Conservation (phyloP, 2,888 invertebrate genomes). For the Drosophila atripex region DNA sequence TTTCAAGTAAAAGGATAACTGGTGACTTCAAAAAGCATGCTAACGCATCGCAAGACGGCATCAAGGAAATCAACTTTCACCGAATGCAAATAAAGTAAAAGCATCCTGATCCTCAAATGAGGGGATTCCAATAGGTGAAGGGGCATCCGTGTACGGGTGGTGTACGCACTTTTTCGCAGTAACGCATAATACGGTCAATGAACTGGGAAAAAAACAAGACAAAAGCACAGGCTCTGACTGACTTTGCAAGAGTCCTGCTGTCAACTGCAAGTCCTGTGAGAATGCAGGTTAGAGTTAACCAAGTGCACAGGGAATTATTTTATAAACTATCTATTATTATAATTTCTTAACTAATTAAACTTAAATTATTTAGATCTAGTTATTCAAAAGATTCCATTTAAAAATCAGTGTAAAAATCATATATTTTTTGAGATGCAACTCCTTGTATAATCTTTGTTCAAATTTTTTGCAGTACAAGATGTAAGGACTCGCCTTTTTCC, state of each 20-base stretch:
- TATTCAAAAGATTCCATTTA: too few relatives aligned
- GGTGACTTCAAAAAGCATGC: slow-evolving; percentile 54
- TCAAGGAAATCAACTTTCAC: slow-evolving; percentile 57
- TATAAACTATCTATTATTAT: too few relatives aligned
- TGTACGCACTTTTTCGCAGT: slow-evolving; percentile 43
- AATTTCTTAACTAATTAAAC: too few relatives aligned
- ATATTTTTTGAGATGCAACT: too few relatives aligned
- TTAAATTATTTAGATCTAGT: too few relatives aligned
- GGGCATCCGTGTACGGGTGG: slow-evolving; percentile 3
- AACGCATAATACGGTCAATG: slow-evolving; percentile 75
- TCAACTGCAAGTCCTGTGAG: slow-evolving; percentile 28
- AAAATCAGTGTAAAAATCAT: too few relatives aligned
- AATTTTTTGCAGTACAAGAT: not conserved
- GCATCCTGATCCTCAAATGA: slow-evolving; percentile 35
- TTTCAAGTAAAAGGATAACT: slow-evolving; percentile 39
- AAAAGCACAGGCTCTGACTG: slow-evolving; percentile 37
- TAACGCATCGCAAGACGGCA: slow-evolving; percentile 26
- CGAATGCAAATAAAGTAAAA: slow-evolving; percentile 69
- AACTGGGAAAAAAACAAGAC: slow-evolving; percentile 60
- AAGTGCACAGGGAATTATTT: slow-evolving; percentile 2
- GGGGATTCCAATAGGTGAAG: slow-evolving; percentile 5
- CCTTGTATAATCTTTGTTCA: too few relatives aligned
- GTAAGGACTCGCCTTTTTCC: slow-evolving; percentile 11
- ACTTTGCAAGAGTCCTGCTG: slow-evolving; percentile 21
- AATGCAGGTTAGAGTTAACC: slow-evolving; percentile 38